These are phyloP conservation scores for Sebastes kiyomatsui DNA, from an alignment of 2,797 vertebrate species.

Conservation along the genomic window DNA sequence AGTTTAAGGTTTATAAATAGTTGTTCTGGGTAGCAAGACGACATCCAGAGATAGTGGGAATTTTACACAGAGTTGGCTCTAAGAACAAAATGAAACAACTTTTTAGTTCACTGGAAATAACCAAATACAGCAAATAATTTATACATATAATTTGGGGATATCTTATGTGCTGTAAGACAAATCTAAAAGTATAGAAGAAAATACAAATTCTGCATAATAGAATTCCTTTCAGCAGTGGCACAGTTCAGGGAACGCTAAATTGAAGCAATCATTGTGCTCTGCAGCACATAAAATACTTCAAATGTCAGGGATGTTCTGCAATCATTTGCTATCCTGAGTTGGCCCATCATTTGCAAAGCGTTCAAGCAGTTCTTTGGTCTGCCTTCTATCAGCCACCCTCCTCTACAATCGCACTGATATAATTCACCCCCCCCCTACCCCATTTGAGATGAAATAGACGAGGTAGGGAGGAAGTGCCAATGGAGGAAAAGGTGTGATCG, in stretches of 20 bases:
- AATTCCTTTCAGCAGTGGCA: conserved; percentile 40
- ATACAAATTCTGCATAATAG: conserved; percentile 26
- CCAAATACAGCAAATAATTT: neutral
- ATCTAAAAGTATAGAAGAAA: conserved; percentile 32
- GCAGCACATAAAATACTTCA: conserved; percentile 56
- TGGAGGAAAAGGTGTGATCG: conserved; percentile 6
- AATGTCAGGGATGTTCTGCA: conserved; percentile 63
- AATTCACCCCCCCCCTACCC: conserved; percentile 43
- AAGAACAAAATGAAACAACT: neutral
- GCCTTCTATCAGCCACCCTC: conserved; percentile 36
- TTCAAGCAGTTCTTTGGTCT: conserved; percentile 55
- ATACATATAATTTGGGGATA: conserved; percentile 12
- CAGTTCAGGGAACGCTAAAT: conserved; percentile 49
- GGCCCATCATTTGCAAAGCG: conserved; percentile 56
- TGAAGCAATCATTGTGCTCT: conserved; percentile 61
- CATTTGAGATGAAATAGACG: conserved; percentile 59
- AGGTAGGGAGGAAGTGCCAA: conserved; percentile 32
- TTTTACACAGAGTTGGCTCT: neutral
- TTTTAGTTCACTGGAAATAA: neutral
- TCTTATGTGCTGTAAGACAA: conserved; percentile 6
- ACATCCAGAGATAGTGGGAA: neutral
- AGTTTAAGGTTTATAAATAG: conserved; percentile 33
- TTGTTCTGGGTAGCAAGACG: neutral
- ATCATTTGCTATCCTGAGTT: conserved; percentile 48
- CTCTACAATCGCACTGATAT: conserved; percentile 44